Conservation (phyloP, 2,888 invertebrate genomes). For the Nomada hirtipes region DNA sequence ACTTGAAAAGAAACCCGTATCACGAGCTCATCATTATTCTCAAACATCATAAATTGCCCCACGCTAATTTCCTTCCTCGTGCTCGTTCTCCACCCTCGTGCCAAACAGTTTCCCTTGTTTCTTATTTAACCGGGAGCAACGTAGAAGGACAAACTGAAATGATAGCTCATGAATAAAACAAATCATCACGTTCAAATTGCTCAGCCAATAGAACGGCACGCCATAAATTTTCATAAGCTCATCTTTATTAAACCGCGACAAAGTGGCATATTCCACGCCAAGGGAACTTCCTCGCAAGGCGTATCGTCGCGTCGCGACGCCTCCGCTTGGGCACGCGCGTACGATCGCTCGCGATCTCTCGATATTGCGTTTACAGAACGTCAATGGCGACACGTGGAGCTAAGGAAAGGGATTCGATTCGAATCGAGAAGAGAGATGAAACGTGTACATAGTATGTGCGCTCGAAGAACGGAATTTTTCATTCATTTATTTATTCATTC, state of each 20-base stretch:
- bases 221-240: constrained; percentile 74
- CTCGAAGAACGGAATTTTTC: neutral
- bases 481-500: too few species aligned
- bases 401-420: neutral
- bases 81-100: neutral
- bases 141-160: constrained; percentile 34
- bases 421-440: neutral
- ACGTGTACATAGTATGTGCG: neutral
- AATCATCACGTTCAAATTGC: constrained; percentile 68
- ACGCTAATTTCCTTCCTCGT: neutral
- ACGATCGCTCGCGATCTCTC: neutral
- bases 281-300: constrained; percentile 31
- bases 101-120: constrained; percentile 16
- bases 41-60: too few species aligned
- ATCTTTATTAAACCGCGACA: constrained; percentile 71
- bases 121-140: constrained; percentile 8
- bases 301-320: neutral
- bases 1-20: too few species aligned
- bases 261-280: constrained; percentile 58
- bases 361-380: constrained; percentile 31
- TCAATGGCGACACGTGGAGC: neutral
- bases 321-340: neutral
- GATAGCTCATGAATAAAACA: constrained; percentile 72
- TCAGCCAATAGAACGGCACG: constrained; percentile 59
- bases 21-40: too few species aligned